phyloP scores from a whole-genome alignment of 2,797 vertebrate species.

The Acrossocheilus wenchowensis region DNA sequence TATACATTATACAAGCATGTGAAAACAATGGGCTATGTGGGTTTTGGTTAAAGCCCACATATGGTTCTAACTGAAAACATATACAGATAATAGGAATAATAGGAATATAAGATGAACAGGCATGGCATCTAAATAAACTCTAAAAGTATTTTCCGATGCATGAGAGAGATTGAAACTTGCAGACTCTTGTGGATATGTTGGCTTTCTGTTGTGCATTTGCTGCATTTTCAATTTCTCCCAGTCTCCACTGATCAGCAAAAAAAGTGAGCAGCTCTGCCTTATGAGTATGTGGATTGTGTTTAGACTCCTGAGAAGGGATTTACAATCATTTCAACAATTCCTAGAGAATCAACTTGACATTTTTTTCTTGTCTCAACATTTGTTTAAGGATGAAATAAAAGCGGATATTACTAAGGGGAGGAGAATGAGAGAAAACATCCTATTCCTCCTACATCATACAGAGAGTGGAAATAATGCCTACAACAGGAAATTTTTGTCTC shows the following conservation, averaged over 20 bases:
- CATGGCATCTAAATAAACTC: not conserved
- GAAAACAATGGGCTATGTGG: no score
- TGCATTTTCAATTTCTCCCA: not conserved
- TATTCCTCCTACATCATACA: slow-evolving; percentile 22
- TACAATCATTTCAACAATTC: slow-evolving; percentile 13
- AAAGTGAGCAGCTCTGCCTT: not conserved
- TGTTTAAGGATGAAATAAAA: slow-evolving; percentile 17
- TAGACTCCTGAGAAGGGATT: slow-evolving; percentile 8
- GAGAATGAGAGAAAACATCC: slow-evolving; percentile 25
- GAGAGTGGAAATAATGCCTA: slow-evolving; percentile 33
- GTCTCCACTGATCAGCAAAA: not conserved
- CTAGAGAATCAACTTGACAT: not conserved
- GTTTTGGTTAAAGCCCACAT: not conserved
- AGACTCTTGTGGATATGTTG: not conserved
- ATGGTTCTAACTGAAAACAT: not conserved
- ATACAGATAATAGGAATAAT: not conserved
- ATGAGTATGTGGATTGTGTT: not conserved
- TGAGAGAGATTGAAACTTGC: not conserved
- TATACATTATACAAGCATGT: no score
- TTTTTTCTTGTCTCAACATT: slow-evolving; percentile 12
- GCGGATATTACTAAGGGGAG: not conserved
- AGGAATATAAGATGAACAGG: not conserved
- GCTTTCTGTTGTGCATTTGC: not conserved
- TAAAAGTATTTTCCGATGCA: not conserved
- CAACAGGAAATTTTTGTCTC: slow-evolving; percentile 35